A percentile compares a stretch with the other conserved stretches of the same genome.
phyloP scores from a whole-genome alignment of 1,140 invertebrate genomes.

The Bombyx mandarina region DNA sequence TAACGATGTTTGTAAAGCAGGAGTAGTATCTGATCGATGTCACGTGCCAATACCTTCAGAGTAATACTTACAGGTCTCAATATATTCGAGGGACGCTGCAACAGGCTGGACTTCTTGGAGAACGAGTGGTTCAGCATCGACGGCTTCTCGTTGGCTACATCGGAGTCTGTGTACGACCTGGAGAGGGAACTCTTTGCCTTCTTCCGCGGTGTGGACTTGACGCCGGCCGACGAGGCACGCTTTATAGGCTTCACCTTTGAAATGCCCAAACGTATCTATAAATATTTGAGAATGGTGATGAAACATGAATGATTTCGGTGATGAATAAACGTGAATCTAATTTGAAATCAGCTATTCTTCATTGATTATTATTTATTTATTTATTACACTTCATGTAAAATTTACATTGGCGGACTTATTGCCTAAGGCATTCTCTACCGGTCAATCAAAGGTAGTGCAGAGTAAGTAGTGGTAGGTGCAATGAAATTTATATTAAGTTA shows the following conservation, averaged over 20 bases:
- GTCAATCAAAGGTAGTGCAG: no score
- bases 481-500: no score
- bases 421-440: no score
- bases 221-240: constrained; percentile 44
- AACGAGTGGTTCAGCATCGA: constrained; percentile 72
- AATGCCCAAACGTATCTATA: constrained; percentile 66
- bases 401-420: no score
- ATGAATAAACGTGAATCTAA: no score
- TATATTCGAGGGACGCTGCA: constrained; percentile 78
- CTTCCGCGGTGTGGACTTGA: constrained; percentile 45
- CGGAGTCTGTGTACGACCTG: constrained; percentile 39
- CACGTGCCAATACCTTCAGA: no score
- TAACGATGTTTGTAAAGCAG: no score
- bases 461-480: no score
- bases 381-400: no score
- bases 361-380: no score
- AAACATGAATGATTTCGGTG: not conserved
- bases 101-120: constrained; percentile 72
- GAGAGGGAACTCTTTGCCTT: constrained; percentile 43
- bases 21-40: no score
- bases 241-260: constrained; percentile 28
- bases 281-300: constrained; percentile 29
- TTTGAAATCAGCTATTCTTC: no score
- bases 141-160: constrained; percentile 43
- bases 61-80: constrained; percentile 76